Evolutionary conservation across 2,888 invertebrate genomes (phyloP), one percentile per base, ranked within the genome.

Genomic region (Apotomis betuletana): DNA sequence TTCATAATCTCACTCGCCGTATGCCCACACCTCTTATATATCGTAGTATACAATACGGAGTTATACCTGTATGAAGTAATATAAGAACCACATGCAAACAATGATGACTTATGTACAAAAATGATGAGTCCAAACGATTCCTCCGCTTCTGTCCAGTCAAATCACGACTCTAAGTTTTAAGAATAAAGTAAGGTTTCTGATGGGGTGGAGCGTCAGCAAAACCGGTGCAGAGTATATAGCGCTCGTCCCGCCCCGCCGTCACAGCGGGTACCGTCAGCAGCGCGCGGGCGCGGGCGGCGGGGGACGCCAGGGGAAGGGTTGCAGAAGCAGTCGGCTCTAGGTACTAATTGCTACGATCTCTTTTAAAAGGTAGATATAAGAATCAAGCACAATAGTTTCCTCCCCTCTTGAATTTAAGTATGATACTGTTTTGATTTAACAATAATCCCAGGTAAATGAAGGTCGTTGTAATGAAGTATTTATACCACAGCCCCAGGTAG

Each of bases 171-270:
- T 69, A 62, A 9, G 8, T 13, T n/a, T 3, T 5, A 12, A n/a
- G n/a, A 0, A 12, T 3, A 69, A 57, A 54, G 27, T 65, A 12
- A 15, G n/a, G 27, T 27, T 9, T 52, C 6, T 15, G 6, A n/a
- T 44, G 55, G 3, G 3, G 12, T 12, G n/a, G n/a, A 69, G 57
- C 49, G 62, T 69, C 62, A 69, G 69, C 55, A 57, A 51, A 38
- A 55, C 27, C 44, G 46, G 65, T 46, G 57, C 49, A 13, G 55
- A 27, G 41, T 62, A 69, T 51, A 69, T 62, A 49, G 57, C 61
- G 10, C 62, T 62, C 38, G 57, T n/a, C 62, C 69, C 69, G 62
- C 69, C 69, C 69, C 62, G 41, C 57, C 41, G 57, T 63, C 36
- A 54, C 13, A 12, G 15, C 13, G 51, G 15, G 49, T 69, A 61